Evolutionary conservation across 2,888 invertebrate genomes (phyloP).

Genomic region (Chrysina gloriosa): DNA sequence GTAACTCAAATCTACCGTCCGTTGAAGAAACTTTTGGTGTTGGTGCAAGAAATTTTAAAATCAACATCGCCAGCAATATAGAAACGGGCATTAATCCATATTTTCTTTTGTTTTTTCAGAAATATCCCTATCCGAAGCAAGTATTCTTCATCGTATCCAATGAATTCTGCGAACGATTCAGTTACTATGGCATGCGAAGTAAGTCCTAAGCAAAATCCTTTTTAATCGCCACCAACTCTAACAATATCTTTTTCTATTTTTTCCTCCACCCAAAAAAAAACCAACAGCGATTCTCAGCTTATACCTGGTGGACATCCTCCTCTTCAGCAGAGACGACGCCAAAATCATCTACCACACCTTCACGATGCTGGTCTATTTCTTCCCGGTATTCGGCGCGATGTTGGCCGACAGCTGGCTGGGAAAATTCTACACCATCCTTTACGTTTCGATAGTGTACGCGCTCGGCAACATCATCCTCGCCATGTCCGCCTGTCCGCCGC

Average conservation of each 20-base stretch:
- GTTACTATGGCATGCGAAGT: constrained; percentile 98
- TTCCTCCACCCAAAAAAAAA: too few species aligned
- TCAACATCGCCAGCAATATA: too few species aligned
- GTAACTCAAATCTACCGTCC: too few species aligned
- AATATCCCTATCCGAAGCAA: constrained; percentile 83
- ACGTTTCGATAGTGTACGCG: constrained; percentile 88
- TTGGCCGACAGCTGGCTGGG: constrained; percentile 94
- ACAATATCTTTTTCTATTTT: not conserved
- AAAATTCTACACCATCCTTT: constrained; percentile 90
- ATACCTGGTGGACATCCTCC: constrained; percentile 84
- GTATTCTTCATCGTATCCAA: constrained; percentile 95
- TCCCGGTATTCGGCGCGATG: constrained; percentile 91
- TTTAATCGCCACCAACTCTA: not conserved
- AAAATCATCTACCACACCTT: constrained; percentile 92
- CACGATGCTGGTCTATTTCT: constrained; percentile 89
- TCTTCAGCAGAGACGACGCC: constrained; percentile 77
- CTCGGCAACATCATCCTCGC: constrained; percentile 85
- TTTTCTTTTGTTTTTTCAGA: constrained; percentile 67
- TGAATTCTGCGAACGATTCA: constrained; percentile 98
- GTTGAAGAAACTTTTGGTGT: too few species aligned
- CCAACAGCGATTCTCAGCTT: constrained; percentile 93
- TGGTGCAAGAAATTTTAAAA: not conserved
- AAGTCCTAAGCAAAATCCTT: constrained; percentile 63
- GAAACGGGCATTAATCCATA: too few species aligned
- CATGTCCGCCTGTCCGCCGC: constrained; percentile 72